These are phyloP conservation scores for Mastacembelus armatus DNA, from an alignment of 2,797 vertebrate genomes.

Conservation along the genomic window DNA sequence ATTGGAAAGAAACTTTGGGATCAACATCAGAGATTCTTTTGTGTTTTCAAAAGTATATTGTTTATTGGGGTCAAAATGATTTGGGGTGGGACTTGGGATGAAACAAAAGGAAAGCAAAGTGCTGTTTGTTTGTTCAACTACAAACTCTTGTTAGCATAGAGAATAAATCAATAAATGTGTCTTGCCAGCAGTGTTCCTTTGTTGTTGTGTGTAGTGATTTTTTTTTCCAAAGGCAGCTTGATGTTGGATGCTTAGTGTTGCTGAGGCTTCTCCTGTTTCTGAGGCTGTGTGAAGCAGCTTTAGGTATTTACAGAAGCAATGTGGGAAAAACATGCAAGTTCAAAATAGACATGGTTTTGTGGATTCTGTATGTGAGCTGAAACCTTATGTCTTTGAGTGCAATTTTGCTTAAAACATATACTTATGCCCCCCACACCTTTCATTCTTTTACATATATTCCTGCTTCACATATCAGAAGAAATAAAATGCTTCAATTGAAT, in stretches of 20 bases:
- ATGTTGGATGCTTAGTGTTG: conserved; percentile 18
- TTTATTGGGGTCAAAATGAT: conserved; percentile 74
- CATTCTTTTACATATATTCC: not conserved
- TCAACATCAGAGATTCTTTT: conserved; percentile 73
- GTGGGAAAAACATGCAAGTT: not conserved
- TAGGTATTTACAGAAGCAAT: conserved; percentile 10
- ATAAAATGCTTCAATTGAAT: not conserved
- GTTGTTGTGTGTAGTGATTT: conserved; percentile 63
- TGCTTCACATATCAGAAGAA: not conserved
- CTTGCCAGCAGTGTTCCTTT: conserved; percentile 65
- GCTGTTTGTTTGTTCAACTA: conserved; percentile 68
- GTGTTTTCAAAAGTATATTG: conserved; percentile 70
- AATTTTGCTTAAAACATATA: not conserved
- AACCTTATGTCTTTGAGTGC: not conserved
- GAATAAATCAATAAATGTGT: conserved; percentile 65
- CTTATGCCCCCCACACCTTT: not conserved
- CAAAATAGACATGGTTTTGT: not conserved
- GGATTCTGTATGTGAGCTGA: not conserved
- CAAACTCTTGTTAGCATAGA: conserved; percentile 67
- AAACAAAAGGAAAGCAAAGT: conserved; percentile 71
- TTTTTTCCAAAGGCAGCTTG: conserved; percentile 21
- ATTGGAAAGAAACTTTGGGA: conserved; percentile 68
- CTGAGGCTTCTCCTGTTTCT: conserved; percentile 15
- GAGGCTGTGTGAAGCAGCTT: conserved; percentile 18
- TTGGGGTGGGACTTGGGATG: conserved; percentile 73